Conservation (phyloP, 2,888 invertebrate genomes). For the Xestia ashworthii region DNA sequence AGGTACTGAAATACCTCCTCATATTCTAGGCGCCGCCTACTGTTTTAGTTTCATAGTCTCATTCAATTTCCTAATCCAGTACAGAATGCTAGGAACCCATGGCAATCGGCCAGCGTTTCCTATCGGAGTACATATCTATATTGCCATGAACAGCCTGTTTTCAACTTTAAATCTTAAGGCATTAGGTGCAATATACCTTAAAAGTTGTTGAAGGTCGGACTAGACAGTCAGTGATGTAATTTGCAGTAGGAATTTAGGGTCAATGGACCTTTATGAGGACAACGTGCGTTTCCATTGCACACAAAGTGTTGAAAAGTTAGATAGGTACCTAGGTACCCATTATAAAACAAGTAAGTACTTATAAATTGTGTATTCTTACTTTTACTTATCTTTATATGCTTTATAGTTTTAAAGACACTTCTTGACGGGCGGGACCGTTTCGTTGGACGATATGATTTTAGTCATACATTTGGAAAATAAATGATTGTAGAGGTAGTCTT, state of each 20-base stretch:
- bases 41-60: conserved; percentile 21
- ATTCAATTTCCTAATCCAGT: conserved; percentile 33
- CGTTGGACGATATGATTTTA: background rate
- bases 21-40: background rate
- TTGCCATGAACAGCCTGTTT: conserved; percentile 48
- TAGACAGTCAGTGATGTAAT: conserved; percentile 70
- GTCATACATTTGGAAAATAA: background rate
- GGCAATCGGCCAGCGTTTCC: conserved; percentile 76
- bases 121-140: conserved; percentile 44
- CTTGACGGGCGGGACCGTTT: background rate
- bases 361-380: background rate
- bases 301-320: background rate
- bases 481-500: background rate
- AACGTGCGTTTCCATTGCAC: conserved; percentile 48
- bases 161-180: conserved; percentile 57
- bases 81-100: conserved; percentile 59
- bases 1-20: no score
- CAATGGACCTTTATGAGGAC: conserved; percentile 69
- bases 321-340: background rate
- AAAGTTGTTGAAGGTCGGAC: conserved; percentile 65
- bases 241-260: conserved; percentile 62
- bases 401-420: background rate
- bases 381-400: background rate
- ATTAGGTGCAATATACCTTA: conserved; percentile 55
- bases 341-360: background rate